Evolutionary conservation across 1,140 invertebrate species (phyloP).

Genomic region (Ooceraea biroi): DNA sequence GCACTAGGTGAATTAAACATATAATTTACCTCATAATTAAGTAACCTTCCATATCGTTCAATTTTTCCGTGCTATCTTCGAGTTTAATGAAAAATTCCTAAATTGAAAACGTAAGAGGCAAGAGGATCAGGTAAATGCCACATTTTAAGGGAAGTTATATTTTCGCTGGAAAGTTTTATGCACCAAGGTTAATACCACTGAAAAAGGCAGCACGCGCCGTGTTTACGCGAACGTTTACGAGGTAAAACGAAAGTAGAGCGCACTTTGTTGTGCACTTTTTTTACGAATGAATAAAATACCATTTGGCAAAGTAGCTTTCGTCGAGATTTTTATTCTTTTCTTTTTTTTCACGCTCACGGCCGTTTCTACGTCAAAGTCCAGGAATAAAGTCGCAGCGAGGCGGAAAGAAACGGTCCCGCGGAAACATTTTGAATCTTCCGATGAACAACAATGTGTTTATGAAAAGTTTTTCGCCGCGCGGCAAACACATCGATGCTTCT

Average conservation of each 20-base stretch:
- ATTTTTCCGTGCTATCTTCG: neutral
- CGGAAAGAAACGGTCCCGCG: conserved; percentile 7
- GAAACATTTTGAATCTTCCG: conserved; percentile 37
- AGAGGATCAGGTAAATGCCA: neutral
- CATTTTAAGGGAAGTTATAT: neutral
- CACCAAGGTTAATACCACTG: conserved; percentile 13
- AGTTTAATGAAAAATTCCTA: neutral
- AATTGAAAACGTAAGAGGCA: neutral
- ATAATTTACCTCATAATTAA: conserved; percentile 17
- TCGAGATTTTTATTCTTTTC: conserved; percentile 4
- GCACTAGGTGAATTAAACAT: neutral
- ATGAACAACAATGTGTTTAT: conserved; percentile 69
- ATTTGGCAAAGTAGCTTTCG: conserved; percentile 21
- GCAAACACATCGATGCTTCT: conserved; percentile 71
- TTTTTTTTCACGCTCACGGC: neutral
- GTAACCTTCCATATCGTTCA: neutral
- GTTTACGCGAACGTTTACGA: conserved; percentile 30
- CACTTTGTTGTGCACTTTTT: conserved; percentile 17
- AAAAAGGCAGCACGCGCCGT: conserved; percentile 7
- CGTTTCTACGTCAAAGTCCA: conserved; percentile 53
- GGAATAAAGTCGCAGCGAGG: conserved; percentile 25
- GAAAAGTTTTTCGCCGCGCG: conserved; percentile 55
- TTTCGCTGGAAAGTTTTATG: conserved; percentile 12
- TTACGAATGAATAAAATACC: conserved; percentile 46
- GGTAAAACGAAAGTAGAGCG: conserved; percentile 9